Percentiles rank a stretch among this genome's conserved stretches.
These are phyloP conservation scores for Gila robusta DNA, from an alignment of 2,797 vertebrate genomes.

Conservation along the genomic window DNA sequence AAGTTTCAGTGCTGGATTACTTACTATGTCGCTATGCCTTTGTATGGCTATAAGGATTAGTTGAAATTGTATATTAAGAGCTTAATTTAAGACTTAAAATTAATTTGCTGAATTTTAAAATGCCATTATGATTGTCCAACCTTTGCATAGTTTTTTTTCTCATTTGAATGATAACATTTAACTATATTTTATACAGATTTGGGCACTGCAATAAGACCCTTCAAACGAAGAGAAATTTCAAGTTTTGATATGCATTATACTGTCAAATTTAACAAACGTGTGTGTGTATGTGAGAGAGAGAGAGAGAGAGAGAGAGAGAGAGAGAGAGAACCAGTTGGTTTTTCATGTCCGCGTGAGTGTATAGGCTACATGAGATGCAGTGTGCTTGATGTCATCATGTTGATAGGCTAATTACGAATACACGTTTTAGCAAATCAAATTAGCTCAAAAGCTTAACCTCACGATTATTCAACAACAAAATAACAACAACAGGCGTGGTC, in stretches of 20 bases:
- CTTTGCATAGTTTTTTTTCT: neutral
- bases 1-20: constrained; percentile 2
- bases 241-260: neutral
- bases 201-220: neutral
- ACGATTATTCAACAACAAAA: constrained; percentile 5
- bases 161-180: neutral
- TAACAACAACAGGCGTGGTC: constrained; percentile 75
- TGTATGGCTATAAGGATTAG: neutral
- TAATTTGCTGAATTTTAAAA: neutral
- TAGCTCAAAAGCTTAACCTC: constrained; percentile 6
- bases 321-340: neutral
- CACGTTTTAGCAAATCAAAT: constrained; percentile 31
- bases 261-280: neutral
- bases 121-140: neutral
- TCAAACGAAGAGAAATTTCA: neutral
- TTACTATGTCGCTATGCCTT: neutral
- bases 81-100: neutral
- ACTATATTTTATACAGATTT: neutral
- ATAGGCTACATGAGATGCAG: constrained; percentile 30
- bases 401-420: constrained; percentile 27
- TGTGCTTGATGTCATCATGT: constrained; percentile 45
- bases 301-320: neutral
- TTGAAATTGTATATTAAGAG: neutral
- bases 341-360: constrained; percentile 37
- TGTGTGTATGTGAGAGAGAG: neutral